Evolutionary conservation across 2,797 vertebrate species (phyloP), one percentile per base, ranked within the genome.

Genomic region (Sebastes cheni): DNA sequence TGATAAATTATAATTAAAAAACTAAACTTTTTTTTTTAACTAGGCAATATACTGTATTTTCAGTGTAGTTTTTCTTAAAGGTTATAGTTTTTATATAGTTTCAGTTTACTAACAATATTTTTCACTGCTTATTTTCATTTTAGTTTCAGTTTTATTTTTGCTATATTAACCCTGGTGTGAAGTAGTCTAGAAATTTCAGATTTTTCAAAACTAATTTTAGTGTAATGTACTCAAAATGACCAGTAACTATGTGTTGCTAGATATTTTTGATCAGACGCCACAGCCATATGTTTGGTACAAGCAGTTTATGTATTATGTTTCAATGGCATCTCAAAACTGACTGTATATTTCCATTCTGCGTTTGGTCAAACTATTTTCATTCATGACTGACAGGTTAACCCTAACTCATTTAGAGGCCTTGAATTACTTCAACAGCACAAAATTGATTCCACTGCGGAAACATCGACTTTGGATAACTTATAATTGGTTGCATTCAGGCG

Each of bases 401-500:
- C 62, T 34, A 60, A 73, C 72, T 84, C 54, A 86, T 89, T 91
- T 78, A 39, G 54, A 78, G 30, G 59, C 80, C 81, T 84, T 84
- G 79, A 62, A 89, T 79, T 65, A 30, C 79, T 90, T 84, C 79
- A 86, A 82, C 66, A 79, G 71, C 69, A 84, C 68, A 56, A 77
- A 88, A 90, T 67, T 79, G 76, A 85, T 86, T 87, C 71, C 66
- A 85, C 34, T 23, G 70, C 82, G 66, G 77, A 86, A 36, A 83
- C 83, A 50, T 88, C 73, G 65, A 80, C 82, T 87, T 80, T 76
- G 82, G 84, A 86, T 75, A 77, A 92, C 89, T 91, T 91, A 88
- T 91, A 90, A 92, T 93, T 94, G 85, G 87, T 79, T 86, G 86
- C 90, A 91, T 88, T 92, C 83, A 91, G 80, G 84, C 67, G 23